Evolutionary conservation across 2,797 vertebrate species (phyloP).

Genomic region (Leptodactylus fallax): DNA sequence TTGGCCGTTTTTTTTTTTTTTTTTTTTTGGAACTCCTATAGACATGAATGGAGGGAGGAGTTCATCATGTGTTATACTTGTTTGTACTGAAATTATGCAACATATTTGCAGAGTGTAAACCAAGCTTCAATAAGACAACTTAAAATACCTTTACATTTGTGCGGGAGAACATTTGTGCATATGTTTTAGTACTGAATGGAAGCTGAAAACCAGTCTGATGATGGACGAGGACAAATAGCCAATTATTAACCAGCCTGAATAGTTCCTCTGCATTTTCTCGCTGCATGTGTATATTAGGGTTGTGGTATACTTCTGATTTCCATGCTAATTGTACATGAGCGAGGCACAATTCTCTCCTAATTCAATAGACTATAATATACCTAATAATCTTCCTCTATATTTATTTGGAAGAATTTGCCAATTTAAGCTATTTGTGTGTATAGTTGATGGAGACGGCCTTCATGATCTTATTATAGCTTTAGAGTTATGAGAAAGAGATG

Average conservation of each 20-base stretch:
- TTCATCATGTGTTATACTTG: too few relatives aligned
- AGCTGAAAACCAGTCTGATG: neutral
- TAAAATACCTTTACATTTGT: too few relatives aligned
- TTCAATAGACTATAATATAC: neutral
- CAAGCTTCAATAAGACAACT: too few relatives aligned
- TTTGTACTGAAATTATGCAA: too few relatives aligned
- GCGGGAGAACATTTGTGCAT: too few relatives aligned
- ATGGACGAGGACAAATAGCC: neutral
- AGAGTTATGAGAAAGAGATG: slow-evolving; percentile 15
- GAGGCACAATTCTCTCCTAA: neutral
- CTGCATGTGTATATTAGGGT: neutral
- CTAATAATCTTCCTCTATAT: neutral
- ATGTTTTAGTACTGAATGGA: neutral
- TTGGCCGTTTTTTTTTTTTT: too few relatives aligned
- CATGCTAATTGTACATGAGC: neutral
- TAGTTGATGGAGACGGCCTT: neutral
- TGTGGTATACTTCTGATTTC: neutral
- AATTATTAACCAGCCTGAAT: neutral
- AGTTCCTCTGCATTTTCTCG: neutral
- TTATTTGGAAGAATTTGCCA: neutral
- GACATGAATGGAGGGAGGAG: too few relatives aligned
- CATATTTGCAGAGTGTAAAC: too few relatives aligned
- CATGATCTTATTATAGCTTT: neutral
- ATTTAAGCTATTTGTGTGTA: neutral
- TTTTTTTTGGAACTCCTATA: too few relatives aligned